Conservation (phyloP, 2,888 invertebrate species). For the Xestobium rufovillosum region DNA sequence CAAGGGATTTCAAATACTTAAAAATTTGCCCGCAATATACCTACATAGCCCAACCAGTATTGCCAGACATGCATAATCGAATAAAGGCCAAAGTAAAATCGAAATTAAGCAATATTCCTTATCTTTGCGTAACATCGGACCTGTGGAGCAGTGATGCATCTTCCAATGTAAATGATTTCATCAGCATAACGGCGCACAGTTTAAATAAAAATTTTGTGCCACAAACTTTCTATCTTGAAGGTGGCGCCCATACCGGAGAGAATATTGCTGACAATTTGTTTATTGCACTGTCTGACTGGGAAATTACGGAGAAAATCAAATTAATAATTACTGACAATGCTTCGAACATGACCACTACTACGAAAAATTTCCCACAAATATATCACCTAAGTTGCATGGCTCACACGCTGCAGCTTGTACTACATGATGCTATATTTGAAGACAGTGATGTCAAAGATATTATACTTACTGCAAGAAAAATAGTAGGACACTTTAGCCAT, state of each 20-base stretch:
- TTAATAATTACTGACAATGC: slow-evolving; percentile 27
- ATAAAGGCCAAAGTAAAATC: not conserved
- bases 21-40: not conserved
- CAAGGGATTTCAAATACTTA: not conserved
- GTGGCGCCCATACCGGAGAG: slow-evolving; percentile 21
- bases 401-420: slow-evolving; percentile 27
- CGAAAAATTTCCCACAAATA: slow-evolving; percentile 18
- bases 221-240: not conserved
- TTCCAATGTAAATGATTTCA: slow-evolving; percentile 19
- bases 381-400: slow-evolving; percentile 26
- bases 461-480: not conserved
- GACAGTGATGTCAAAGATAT: not conserved
- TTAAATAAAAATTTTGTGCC: slow-evolving; percentile 10
- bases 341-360: slow-evolving; percentile 27
- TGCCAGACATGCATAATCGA: not conserved
- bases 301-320: slow-evolving; percentile 23
- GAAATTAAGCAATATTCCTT: not conserved
- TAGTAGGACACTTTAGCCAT: not conserved
- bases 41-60: not conserved
- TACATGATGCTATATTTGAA: slow-evolving; percentile 16
- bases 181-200: slow-evolving; percentile 24
- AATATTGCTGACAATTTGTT: slow-evolving; percentile 19
- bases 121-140: not conserved
- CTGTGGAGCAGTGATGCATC: slow-evolving; percentile 20
- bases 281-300: slow-evolving; percentile 17